These are phyloP conservation scores for Pogonomyrmex californicus DNA, from an alignment of 1,140 invertebrate genomes.

Conservation along the genomic window DNA sequence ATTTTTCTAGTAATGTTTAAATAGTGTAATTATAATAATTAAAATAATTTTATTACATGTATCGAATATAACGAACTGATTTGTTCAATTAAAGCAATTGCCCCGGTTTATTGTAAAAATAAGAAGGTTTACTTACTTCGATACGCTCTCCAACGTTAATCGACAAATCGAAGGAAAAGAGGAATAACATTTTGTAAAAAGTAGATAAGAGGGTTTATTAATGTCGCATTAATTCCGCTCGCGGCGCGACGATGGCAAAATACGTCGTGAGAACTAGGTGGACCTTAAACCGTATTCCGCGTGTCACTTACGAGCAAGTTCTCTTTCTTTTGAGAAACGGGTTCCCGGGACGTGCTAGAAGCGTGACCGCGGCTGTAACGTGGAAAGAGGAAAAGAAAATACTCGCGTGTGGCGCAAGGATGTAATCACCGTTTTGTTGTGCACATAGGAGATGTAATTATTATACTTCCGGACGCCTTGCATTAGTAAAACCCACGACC, in stretches of 20 bases:
- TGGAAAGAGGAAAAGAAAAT: conserved; percentile 58
- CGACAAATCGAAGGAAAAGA: conserved; percentile 4
- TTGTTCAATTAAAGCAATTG: not conserved
- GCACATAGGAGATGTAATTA: conserved; percentile 9
- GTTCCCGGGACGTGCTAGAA: conserved; percentile 65
- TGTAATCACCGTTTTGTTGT: conserved; percentile 35
- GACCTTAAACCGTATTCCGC: conserved; percentile 61
- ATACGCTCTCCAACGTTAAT: not conserved
- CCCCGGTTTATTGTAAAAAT: not conserved
- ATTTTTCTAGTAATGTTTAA: not conserved
- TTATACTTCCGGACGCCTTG: not conserved
- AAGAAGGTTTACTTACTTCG: not conserved
- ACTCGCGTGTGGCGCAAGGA: conserved; percentile 9
- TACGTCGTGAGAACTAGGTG: conserved; percentile 72
- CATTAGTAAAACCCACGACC: conserved; percentile 12
- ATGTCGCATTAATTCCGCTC: conserved; percentile 26
- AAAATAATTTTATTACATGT: not conserved
- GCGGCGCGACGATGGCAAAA: conserved; percentile 61
- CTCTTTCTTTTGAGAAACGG: conserved; percentile 72
- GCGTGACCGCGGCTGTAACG: conserved; percentile 65
- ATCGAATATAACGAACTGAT: not conserved
- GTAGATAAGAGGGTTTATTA: conserved; percentile 20
- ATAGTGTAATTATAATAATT: not conserved
- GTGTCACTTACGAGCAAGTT: conserved; percentile 64
- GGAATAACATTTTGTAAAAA: conserved; percentile 4